Evolutionary conservation across 2,113 vertebrate species (phyloP).

Genomic region (Aptenodytes patagonicus): DNA sequence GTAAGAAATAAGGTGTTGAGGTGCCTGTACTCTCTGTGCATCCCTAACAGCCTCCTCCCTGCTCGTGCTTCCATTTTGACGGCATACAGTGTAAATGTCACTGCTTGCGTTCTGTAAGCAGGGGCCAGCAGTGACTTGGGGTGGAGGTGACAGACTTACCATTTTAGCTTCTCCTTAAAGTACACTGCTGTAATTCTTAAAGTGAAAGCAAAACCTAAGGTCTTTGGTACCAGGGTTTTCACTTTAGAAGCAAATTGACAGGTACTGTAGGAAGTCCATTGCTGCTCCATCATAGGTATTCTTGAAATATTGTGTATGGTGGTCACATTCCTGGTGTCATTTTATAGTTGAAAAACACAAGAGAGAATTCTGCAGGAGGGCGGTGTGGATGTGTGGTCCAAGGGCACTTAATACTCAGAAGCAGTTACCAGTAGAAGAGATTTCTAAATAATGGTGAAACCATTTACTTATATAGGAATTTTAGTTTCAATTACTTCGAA

Average conservation of each 20-base stretch:
- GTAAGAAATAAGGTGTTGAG: not conserved
- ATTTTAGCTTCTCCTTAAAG: not conserved
- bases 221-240: not conserved
- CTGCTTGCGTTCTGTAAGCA: not conserved
- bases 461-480: not conserved
- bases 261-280: not conserved
- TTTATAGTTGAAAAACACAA: not conserved
- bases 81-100: not conserved
- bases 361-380: not conserved
- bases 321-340: not conserved
- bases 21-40: not conserved
- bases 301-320: not conserved
- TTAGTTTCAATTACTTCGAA: not conserved
- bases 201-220: not conserved
- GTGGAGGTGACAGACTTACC: not conserved
- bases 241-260: not conserved
- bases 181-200: not conserved
- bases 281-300: not conserved
- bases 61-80: not conserved
- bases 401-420: not conserved
- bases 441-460: not conserved
- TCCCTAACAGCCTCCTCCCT: not conserved
- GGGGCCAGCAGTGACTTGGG: not conserved
- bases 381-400: rapidly evolving
- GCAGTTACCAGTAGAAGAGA: not conserved